Percentiles rank a stretch among this genome's conserved stretches.
Evolutionary conservation across 1,140 invertebrate species (phyloP).

Genomic region (Leptoteleia sp.): DNA sequence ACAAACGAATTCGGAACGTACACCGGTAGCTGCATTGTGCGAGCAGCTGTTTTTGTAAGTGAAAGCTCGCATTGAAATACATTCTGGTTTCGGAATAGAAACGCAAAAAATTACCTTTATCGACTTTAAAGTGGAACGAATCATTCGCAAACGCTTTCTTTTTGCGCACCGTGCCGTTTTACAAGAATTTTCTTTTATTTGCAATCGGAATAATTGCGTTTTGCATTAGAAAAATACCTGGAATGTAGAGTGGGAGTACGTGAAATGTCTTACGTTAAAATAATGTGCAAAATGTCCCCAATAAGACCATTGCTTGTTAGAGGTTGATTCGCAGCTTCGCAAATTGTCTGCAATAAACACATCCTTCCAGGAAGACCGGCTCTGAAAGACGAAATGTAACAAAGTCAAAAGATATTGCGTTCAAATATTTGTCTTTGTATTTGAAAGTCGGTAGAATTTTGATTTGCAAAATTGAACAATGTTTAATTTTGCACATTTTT

Average conservation of each 20-base stretch:
- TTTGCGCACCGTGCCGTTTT: slow-evolving; percentile 1
- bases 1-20: slow-evolving; percentile 40
- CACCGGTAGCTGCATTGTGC: slow-evolving; percentile 37
- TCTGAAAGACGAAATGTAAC: slow-evolving; percentile 63
- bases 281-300: slow-evolving; percentile 78
- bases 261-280: slow-evolving; percentile 75
- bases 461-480: slow-evolving; percentile 2
- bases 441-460: slow-evolving; percentile 7
- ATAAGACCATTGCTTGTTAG: slow-evolving; percentile 75
- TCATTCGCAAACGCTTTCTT: slow-evolving; percentile 14
- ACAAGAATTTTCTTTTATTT: slow-evolving; percentile 15
- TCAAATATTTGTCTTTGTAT: slow-evolving; percentile 12
- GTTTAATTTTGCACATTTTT: too few species aligned
- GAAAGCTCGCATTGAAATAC: slow-evolving; percentile 58
- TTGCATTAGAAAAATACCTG: neutral
- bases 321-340: slow-evolving; percentile 75
- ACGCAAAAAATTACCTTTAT: slow-evolving; percentile 61
- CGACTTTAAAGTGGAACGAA: slow-evolving; percentile 58
- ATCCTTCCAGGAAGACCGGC: slow-evolving; percentile 73
- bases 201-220: neutral
- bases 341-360: slow-evolving; percentile 78
- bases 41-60: slow-evolving; percentile 61
- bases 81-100: slow-evolving; percentile 36
- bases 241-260: too few species aligned
- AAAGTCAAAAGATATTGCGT: slow-evolving; percentile 7